Percentiles rank a stretch among this genome's conserved stretches.
Evolutionary conservation across 1,140 invertebrate genomes (phyloP).

Genomic region (Atta texana): DNA sequence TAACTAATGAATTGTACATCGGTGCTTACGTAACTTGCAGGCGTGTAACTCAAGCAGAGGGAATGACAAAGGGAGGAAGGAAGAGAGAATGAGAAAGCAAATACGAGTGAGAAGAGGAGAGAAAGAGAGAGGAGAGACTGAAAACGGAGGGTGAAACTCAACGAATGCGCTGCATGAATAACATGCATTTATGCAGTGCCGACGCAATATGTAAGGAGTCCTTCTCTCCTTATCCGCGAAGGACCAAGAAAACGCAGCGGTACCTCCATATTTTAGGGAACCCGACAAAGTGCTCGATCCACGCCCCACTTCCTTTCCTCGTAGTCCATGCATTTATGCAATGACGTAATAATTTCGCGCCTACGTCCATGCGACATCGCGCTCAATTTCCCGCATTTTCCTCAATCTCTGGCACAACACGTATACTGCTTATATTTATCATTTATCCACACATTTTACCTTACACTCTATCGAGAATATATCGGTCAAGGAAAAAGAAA

Average conservation of each 20-base stretch:
- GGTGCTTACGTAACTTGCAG: slow-evolving; percentile 63
- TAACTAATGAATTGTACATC: slow-evolving; percentile 77
- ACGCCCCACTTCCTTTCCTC: slow-evolving; percentile 61
- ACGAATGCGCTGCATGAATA: slow-evolving; percentile 77
- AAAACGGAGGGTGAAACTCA: slow-evolving; percentile 63
- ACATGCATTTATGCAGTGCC: slow-evolving; percentile 81
- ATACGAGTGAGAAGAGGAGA: slow-evolving; percentile 41
- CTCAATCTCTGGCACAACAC: slow-evolving; percentile 44
- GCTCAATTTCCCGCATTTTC: slow-evolving; percentile 75
- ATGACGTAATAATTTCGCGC: slow-evolving; percentile 80
- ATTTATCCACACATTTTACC: slow-evolving; percentile 21
- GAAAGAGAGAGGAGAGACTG: slow-evolving; percentile 46
- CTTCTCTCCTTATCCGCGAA: slow-evolving; percentile 75
- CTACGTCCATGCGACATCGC: slow-evolving; percentile 74
- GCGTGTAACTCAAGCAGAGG: neutral
- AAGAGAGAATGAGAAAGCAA: neutral
- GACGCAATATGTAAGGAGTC: slow-evolving; percentile 80
- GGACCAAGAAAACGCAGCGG: slow-evolving; percentile 73
- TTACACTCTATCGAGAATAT: neutral
- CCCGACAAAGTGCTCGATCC: slow-evolving; percentile 78
- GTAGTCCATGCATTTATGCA: slow-evolving; percentile 80
- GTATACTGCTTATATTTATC: neutral
- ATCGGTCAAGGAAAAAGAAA: neutral
- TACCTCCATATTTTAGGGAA: slow-evolving; percentile 79
- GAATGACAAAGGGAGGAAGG: neutral